Evolutionary conservation across 1,140 invertebrate genomes (phyloP), one percentile per base, ranked within the genome.

Genomic region (Nasonia vitripennis): DNA sequence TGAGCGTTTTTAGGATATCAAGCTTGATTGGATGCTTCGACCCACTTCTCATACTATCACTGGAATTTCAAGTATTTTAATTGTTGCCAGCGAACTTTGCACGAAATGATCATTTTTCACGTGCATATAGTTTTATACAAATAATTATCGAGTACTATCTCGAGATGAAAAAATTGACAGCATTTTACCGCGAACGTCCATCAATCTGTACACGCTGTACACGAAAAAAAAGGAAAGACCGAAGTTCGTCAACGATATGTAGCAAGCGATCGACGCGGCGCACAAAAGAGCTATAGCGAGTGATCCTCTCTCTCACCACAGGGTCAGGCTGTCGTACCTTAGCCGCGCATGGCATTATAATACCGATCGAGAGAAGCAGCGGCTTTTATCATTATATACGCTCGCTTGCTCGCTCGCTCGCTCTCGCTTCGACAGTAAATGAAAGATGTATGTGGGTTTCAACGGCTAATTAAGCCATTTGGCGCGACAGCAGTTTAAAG

Each of bases 401-500:
- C 23, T 27, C 14, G n/a, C 41, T 55, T 23, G 27, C 27, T 27
- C 1, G 48, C 75, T 23, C 48, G 75, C 75, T 7, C 41, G 34
- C 20, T 37, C 20, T 37, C 17, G 31, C 10, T 62, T 37, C 55
- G 74, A 77, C 81, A 45, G 73, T 48, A 45, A 83, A 67, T 83
- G 73, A 83, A 83, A 62, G 81, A 83, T 83, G 73, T 68, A 41
- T 77, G 55, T 83, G 73, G 81, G 55, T 62, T 84, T 48, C 75
- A 84, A 84, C 67, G 77, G 77, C 77, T 84, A 84, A 84, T 84
- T 79, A 84, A 84, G 83, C 79, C 68, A 84, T 84, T 84, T 79
- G 83, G 41, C 45, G 68, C 45, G 83, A 79, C 83, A 79, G 83
- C 77, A 73, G 77, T 73, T 84, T 84, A 84, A 75, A 79, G 51